phyloP scores from a whole-genome alignment of 1,140 invertebrate species.

The Drosophila albomicans region DNA sequence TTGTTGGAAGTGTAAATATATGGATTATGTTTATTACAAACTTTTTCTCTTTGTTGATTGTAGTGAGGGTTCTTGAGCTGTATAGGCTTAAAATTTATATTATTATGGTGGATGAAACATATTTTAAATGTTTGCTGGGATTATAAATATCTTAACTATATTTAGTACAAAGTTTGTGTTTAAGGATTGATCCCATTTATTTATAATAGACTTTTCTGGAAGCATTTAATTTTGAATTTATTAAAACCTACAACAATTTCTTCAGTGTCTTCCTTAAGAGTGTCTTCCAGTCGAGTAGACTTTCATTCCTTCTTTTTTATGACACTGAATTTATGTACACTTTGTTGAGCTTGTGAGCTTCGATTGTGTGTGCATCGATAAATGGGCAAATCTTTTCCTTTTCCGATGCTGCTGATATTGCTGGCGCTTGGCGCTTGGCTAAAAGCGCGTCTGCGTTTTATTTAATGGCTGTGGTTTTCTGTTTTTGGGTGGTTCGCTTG shows the following conservation, averaged over 20 bases:
- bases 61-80: too few species aligned
- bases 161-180: too few species aligned
- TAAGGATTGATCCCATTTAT: too few species aligned
- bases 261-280: not conserved
- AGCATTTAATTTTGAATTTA: too few species aligned
- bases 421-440: not conserved
- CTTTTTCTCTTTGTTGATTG: too few species aligned
- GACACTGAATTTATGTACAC: constrained; percentile 6
- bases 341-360: not conserved
- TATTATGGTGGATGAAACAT: too few species aligned
- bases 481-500: not conserved
- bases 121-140: too few species aligned
- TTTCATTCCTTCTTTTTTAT: not conserved
- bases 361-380: not conserved
- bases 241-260: not conserved
- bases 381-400: constrained; percentile 8
- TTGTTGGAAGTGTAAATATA: too few species aligned
- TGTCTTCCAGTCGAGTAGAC: not conserved
- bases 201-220: too few species aligned
- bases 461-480: constrained; percentile 5
- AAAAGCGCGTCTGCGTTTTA: not conserved
- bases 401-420: not conserved
- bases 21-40: too few species aligned
- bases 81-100: too few species aligned
- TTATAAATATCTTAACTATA: too few species aligned